Evolutionary conservation across 2,797 vertebrate species (phyloP).

Genomic region (Gymnothorax reevesii): DNA sequence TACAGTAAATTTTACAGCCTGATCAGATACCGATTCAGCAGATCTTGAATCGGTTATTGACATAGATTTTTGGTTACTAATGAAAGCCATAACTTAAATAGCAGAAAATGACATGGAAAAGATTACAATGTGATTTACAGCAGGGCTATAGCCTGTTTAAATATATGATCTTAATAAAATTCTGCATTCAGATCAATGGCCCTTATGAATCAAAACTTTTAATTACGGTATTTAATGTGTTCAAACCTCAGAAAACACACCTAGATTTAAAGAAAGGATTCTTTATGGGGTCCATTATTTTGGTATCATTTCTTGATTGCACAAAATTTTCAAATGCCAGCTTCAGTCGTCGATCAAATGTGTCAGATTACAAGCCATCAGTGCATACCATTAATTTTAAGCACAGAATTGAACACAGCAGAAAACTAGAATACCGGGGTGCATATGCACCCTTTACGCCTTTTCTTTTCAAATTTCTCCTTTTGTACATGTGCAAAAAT

Average conservation of each 20-base stretch:
- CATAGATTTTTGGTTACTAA: not conserved
- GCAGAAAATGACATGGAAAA: not conserved
- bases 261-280: constrained; percentile 2
- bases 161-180: constrained; percentile 23
- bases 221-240: not conserved
- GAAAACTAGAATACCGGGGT: not conserved
- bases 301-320: not conserved
- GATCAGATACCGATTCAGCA: constrained; percentile 19
- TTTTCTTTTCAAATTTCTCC: too few species aligned
- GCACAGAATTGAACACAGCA: not conserved
- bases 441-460: too few species aligned
- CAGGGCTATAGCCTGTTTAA: not conserved
- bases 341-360: not conserved
- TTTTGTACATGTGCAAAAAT: too few species aligned
- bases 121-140: constrained; percentile 4
- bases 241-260: not conserved
- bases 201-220: not conserved
- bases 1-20: not conserved
- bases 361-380: not conserved
- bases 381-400: not conserved
- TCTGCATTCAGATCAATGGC: not conserved
- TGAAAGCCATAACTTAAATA: constrained; percentile 14
- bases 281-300: not conserved
- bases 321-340: not conserved
- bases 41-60: constrained; percentile 17